Base-by-base conservation (phyloP, 2,113 vertebrate genomes). In the Tychaedon coryphoeus region DNA sequence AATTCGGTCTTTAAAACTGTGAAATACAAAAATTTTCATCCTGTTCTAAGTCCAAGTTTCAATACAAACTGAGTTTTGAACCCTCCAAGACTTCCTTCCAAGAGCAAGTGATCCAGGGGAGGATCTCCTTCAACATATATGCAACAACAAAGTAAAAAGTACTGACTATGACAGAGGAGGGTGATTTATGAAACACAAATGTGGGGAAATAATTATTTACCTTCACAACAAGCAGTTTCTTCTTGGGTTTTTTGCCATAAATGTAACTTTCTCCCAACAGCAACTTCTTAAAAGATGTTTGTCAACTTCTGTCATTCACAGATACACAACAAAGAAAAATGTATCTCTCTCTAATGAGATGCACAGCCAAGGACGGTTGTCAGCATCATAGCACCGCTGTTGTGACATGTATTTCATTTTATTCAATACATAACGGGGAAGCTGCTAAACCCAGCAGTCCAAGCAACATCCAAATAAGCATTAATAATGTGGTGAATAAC, bases 361-460 rank as follows among this genome's bases (percentile, higher is more conserved):
- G 97, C 97, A 98, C 92, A 97, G 96, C 96, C 96, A 96, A 97
- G 97, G 93, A 97, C 87, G 94, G 96, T 97, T 98, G 97, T 97
- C 97, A 98, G 97, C 97, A 95, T 97, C 96, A 70, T 61, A 97
- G 96, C 96, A 77, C 95, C 82, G 95, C 97, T 98, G 98, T 98
- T 98, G 98, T 98, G 98, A 98, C 98, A 98, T 96, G 95, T 93
- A 97, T 97, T 97, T 98, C 97, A 97, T 97, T 97, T 98, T 88
- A 74, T 88, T 98, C 97, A 97, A 97, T 98, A 97, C 95, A 95
- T 95, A 97, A 97, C 88, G 10, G 98, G 87, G 87, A 96, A 95
- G 96, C 95, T 98, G 96, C 97, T 97, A 97, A 98, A 98, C 97
- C 97, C 96, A 96, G 96, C 95, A 97, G 97, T 97, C 97, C 97